Base-by-base conservation (phyloP, 2,113 vertebrate species). In the Amphilophus citrinellus region DNA sequence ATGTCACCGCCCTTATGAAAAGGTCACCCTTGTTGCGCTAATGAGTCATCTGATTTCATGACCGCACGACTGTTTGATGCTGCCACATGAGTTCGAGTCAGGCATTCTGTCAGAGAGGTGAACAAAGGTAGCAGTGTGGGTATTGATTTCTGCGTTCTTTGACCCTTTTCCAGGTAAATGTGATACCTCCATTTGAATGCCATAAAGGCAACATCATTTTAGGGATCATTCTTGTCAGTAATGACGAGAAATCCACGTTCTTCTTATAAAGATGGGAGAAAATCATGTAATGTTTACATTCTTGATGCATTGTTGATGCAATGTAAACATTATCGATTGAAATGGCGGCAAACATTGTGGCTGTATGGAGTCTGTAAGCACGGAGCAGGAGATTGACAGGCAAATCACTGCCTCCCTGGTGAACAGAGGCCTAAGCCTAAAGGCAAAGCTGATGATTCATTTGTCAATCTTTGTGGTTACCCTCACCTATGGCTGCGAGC, bases 1-100 rank as follows among this genome's bases (percentile, higher is more conserved):
- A 89, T 95, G 94, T 95, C 95, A 95, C 86, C 24, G 77, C 84
- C 91, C 85, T 88, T 39, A 79, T 95, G 95, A 96, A 96, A 96
- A 96, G 95, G 95, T 95, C 94, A 94, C 90, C 84, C 89, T 87
- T 84, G 94, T 92, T 93, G 93, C 90, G 81, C 92, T 95, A 96
- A 96, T 95, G 95, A 95, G 91, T 95, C 93, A 91, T 92, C 90
- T 93, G 91, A 89, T 93, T 89, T 89, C 76, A 83, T n/a, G 73
- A 81, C 58, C 44, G 61, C 76, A 39, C 39, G 3, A 47, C 75
- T 17, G 80, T 68, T 56, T 61, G 75, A 89, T 75, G 88, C 83
- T 63, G 61, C 42, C 84, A 78, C 82, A 85, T 79, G 59, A n/a
- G 56, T 61, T 71, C 0, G 15, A 59, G 53, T 22, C 32, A 1